A percentile compares a stretch with the other conserved stretches of the same genome.
phyloP scores from a whole-genome alignment of 2,797 vertebrate species.

The Okamejei kenojei region DNA sequence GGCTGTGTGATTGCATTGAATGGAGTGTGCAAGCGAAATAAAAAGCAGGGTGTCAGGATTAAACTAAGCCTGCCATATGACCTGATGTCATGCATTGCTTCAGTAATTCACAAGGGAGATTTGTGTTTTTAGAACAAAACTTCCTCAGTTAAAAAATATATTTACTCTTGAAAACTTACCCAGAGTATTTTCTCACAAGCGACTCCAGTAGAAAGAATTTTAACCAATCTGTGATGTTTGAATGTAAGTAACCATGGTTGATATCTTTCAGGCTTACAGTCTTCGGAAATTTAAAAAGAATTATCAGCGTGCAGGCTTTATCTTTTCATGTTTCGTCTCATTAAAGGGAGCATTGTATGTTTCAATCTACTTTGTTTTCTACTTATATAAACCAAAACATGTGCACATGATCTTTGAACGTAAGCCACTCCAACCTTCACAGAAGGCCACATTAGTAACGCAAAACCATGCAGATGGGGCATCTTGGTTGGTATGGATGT shows the following conservation, averaged over 20 bases:
- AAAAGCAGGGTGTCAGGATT: background rate
- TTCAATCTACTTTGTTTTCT: background rate
- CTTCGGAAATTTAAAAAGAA: background rate
- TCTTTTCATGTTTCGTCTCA: background rate
- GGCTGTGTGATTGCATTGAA: background rate
- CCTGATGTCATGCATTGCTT: slow-evolving; percentile 5
- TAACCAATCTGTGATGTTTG: background rate
- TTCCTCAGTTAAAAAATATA: slow-evolving; percentile 11
- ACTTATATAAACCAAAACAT: background rate
- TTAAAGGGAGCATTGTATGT: background rate
- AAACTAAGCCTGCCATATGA: background rate
- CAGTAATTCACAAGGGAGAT: background rate
- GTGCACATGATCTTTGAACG: background rate
- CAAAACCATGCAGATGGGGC: too few species aligned
- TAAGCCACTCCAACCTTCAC: background rate
- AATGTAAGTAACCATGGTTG: background rate
- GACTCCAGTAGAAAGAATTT: background rate
- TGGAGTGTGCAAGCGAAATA: background rate
- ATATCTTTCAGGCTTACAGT: background rate
- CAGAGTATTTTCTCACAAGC: background rate
- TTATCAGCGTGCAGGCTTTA: background rate
- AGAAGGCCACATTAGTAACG: background rate
- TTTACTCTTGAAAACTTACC: background rate
- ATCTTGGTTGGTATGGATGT: too few species aligned
- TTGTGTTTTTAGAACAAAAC: slow-evolving; percentile 14